These are phyloP conservation scores for Myrmophylax atrothorax DNA, from an alignment of 2,113 vertebrate species.

Conservation along the genomic window DNA sequence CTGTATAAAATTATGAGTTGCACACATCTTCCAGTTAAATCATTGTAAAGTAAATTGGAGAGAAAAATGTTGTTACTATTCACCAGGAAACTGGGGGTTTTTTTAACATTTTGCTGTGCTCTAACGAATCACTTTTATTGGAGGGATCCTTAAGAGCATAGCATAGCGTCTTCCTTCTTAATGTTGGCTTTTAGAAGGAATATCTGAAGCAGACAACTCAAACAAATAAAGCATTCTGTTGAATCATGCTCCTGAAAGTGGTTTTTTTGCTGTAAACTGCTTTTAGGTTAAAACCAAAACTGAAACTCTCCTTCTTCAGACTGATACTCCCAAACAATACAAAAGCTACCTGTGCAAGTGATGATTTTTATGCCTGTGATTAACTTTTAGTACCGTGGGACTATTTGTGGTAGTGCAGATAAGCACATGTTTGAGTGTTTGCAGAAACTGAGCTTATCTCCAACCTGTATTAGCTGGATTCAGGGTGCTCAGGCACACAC, in stretches of 20 bases:
- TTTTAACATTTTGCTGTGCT: not conserved
- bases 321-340: not conserved
- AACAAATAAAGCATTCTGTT: not conserved
- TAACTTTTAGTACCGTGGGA: not conserved
- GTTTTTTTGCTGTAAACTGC: not conserved
- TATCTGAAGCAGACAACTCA: accelerated
- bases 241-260: not conserved
- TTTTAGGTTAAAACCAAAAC: not conserved
- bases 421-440: conserved; percentile 29
- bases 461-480: not conserved
- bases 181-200: not conserved
- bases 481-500: not conserved
- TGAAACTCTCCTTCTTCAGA: not conserved
- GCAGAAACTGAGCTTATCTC: conserved; percentile 47
- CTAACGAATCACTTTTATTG: not conserved
- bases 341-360: not conserved
- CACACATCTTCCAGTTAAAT: not conserved
- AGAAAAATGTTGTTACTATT: not conserved
- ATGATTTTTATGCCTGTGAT: not conserved
- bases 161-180: not conserved
- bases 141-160: not conserved
- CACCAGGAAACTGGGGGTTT: not conserved
- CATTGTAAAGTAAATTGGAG: not conserved
- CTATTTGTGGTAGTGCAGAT: conserved; percentile 14
- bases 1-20: not conserved